phyloP scores from a whole-genome alignment of 2,797 vertebrate genomes.

The Tenualosa ilisha region DNA sequence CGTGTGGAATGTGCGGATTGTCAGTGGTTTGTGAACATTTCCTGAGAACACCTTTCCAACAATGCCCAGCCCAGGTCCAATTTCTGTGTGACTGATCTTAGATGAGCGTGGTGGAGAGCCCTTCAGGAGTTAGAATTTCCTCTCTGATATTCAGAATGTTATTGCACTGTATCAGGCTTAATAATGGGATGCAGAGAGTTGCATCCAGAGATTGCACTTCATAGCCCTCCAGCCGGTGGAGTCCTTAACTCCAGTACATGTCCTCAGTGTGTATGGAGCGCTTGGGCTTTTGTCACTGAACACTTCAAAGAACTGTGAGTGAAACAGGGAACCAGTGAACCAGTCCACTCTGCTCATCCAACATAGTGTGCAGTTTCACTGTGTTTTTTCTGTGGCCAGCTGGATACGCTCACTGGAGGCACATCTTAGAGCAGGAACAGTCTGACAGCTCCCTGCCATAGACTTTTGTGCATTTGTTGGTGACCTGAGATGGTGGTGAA shows the following conservation, averaged over 20 bases:
- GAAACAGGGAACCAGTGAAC: slow-evolving; percentile 31
- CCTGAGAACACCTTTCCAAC: slow-evolving; percentile 31
- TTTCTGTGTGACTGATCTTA: slow-evolving; percentile 12
- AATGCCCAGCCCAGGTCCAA: slow-evolving; percentile 30
- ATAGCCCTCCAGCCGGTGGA: slow-evolving; percentile 31
- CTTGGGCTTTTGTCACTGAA: slow-evolving; percentile 14
- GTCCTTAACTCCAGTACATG: slow-evolving; percentile 31
- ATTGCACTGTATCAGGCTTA: slow-evolving; percentile 32
- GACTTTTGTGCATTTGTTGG: slow-evolving; percentile 30
- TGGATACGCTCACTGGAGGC: slow-evolving; percentile 35
- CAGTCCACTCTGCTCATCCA: slow-evolving; percentile 42
- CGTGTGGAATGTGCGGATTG: not conserved
- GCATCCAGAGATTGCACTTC: slow-evolving; percentile 30
- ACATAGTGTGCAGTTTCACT: slow-evolving; percentile 32
- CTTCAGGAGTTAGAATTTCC: not conserved
- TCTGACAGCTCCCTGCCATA: slow-evolving; percentile 23
- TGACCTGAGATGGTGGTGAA: not conserved
- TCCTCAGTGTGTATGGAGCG: slow-evolving; percentile 25
- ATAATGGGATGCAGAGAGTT: slow-evolving; percentile 9
- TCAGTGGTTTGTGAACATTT: not conserved
- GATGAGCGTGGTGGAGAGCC: not conserved
- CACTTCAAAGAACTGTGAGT: slow-evolving; percentile 37
- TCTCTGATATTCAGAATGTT: not conserved
- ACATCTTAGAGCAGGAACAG: slow-evolving; percentile 36
- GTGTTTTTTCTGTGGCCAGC: slow-evolving; percentile 2